Conservation (phyloP, 2,113 vertebrate genomes). For the human region DNA sequence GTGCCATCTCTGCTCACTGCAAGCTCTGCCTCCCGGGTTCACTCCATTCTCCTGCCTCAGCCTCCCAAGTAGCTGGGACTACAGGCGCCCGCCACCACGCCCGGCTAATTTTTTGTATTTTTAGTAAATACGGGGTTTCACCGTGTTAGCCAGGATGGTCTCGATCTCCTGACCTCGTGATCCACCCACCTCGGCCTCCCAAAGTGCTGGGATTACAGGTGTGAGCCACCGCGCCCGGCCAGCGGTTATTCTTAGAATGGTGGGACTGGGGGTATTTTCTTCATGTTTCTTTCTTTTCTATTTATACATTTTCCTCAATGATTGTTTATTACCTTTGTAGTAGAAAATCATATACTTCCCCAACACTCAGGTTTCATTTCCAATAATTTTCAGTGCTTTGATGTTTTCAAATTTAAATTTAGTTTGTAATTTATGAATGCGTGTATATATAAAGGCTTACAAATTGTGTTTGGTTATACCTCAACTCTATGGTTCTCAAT, state of each 20-base stretch:
- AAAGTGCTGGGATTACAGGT: too few species aligned
- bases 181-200: too few species aligned
- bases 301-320: not conserved
- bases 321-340: not conserved
- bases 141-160: too few species aligned
- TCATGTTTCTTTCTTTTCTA: slow-evolving; percentile 16
- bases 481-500: not conserved
- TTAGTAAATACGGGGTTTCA: too few species aligned
- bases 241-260: not conserved
- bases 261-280: not conserved
- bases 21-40: too few species aligned
- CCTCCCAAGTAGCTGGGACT: too few species aligned
- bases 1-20: too few species aligned
- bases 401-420: not conserved
- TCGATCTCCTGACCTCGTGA: too few species aligned
- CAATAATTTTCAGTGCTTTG: not conserved
- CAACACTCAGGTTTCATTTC: not conserved
- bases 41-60: too few species aligned
- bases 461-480: not conserved
- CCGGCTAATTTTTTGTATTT: too few species aligned
- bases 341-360: not conserved
- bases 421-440: not conserved
- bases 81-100: too few species aligned
- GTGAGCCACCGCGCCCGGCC: too few species aligned
- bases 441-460: not conserved